Conservation (phyloP, 2,888 invertebrate species). For the Diadromus collaris region DNA sequence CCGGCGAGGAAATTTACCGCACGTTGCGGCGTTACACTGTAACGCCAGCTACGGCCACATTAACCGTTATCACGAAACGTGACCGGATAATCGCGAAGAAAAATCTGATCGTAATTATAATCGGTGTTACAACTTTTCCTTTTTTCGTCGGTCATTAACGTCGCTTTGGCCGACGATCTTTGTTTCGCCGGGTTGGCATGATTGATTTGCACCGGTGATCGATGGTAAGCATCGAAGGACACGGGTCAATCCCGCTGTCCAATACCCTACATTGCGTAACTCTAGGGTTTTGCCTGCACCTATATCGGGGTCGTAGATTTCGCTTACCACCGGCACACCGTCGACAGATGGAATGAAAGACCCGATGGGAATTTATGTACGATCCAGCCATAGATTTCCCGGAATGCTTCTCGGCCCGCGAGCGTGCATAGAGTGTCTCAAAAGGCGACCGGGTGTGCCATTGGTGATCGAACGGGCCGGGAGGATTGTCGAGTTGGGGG, state of each 20-base stretch:
- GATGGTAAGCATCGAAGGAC: slow-evolving; percentile 13
- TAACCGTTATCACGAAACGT: slow-evolving; percentile 39
- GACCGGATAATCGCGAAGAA: slow-evolving; percentile 28
- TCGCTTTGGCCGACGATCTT: background rate
- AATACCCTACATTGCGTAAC: slow-evolving; percentile 1
- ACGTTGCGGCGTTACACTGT: slow-evolving; percentile 17
- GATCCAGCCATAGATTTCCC: slow-evolving; percentile 35
- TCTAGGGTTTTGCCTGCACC: slow-evolving; percentile 29
- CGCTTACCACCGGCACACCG: slow-evolving; percentile 39
- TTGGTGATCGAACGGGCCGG: slow-evolving; percentile 48
- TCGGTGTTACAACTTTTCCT: slow-evolving; percentile 4
- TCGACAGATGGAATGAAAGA: slow-evolving; percentile 36
- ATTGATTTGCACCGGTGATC: slow-evolving; percentile 1
- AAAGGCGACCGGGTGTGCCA: slow-evolving; percentile 12
- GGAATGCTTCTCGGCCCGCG: slow-evolving; percentile 33
- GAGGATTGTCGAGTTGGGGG: slow-evolving; percentile 39
- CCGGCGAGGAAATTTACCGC: slow-evolving; percentile 64
- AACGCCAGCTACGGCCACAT: slow-evolving; percentile 29
- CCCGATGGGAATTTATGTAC: slow-evolving; percentile 46
- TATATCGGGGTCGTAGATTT: slow-evolving; percentile 40
- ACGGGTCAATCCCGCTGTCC: slow-evolving; percentile 26
- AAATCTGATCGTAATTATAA: slow-evolving; percentile 30
- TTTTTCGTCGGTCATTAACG: slow-evolving; percentile 18
- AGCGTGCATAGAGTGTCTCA: slow-evolving; percentile 57
- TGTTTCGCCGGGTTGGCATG: background rate